Evolutionary conservation across 2,797 vertebrate genomes (phyloP).

Genomic region (Rhinatrema bivittatum): DNA sequence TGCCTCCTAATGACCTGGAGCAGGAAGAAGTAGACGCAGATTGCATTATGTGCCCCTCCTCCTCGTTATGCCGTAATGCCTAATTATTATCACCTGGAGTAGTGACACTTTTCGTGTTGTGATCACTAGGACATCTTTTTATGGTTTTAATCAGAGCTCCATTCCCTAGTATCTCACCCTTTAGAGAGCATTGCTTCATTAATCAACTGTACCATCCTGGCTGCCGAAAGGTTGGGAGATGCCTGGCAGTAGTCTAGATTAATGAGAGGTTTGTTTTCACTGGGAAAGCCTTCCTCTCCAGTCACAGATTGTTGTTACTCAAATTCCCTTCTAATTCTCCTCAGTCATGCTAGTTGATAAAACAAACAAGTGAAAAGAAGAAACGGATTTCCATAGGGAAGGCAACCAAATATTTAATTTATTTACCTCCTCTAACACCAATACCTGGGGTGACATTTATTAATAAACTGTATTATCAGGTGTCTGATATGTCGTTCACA

Average conservation of each 20-base stretch:
- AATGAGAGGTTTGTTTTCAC: not conserved
- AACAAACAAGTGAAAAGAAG: constrained; percentile 56
- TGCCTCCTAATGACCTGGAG: no score
- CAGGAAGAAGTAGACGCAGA: no score
- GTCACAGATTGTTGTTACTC: constrained; percentile 12
- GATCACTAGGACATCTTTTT: no score
- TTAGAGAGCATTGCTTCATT: not conserved
- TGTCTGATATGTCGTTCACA: constrained; percentile 65
- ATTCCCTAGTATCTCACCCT: no score
- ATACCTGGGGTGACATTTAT: constrained; percentile 71
- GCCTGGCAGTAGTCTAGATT: no score
- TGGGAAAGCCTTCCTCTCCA: not conserved
- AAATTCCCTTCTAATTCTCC: constrained; percentile 40
- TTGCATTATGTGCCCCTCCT: no score
- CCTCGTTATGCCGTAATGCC: no score
- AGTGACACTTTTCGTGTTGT: no score
- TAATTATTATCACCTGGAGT: no score
- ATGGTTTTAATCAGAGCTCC: no score
- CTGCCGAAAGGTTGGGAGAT: not conserved
- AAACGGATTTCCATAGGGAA: constrained; percentile 58
- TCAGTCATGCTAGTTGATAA: constrained; percentile 39
- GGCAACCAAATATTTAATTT: constrained; percentile 60
- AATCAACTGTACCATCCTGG: fast-evolving
- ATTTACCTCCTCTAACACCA: constrained; percentile 64
- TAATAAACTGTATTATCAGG: constrained; percentile 71